phyloP scores from a whole-genome alignment of 2,113 vertebrate species.

The Camarhynchus parvulus region DNA sequence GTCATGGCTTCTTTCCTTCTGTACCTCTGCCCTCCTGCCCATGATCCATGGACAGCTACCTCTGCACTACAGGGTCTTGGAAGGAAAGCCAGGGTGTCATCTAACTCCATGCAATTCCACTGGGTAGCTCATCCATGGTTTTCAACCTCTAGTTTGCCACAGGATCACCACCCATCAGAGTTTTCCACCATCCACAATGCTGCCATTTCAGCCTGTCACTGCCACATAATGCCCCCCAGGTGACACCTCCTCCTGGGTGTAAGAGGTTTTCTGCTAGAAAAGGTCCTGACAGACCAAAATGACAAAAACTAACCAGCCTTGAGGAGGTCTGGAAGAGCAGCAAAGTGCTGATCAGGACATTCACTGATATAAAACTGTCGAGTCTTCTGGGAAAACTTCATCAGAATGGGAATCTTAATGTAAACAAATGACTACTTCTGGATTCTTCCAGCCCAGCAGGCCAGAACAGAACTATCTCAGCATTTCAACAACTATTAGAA shows the following conservation, averaged over 20 bases:
- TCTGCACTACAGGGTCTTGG: fast-evolving
- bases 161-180: not conserved
- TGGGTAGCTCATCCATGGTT: not conserved
- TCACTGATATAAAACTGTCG: not conserved
- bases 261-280: not conserved
- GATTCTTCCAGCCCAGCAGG: constrained; percentile 14
- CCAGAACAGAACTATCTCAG: constrained; percentile 36
- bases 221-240: not conserved
- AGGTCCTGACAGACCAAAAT: not conserved
- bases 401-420: not conserved
- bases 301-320: not conserved
- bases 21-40: not conserved
- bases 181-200: not conserved
- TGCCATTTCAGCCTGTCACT: not conserved
- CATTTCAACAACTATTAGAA: constrained; percentile 42
- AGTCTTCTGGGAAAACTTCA: not conserved
- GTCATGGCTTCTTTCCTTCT: not conserved
- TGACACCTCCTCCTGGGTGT: not conserved
- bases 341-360: not conserved
- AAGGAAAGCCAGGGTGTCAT: not conserved
- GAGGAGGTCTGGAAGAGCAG: not conserved
- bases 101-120: not conserved
- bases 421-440: constrained; percentile 14
- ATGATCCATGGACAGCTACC: not conserved
- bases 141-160: not conserved